Evolutionary conservation across 2,888 invertebrate genomes (phyloP).

Genomic region (Drosophila demipolita): DNA sequence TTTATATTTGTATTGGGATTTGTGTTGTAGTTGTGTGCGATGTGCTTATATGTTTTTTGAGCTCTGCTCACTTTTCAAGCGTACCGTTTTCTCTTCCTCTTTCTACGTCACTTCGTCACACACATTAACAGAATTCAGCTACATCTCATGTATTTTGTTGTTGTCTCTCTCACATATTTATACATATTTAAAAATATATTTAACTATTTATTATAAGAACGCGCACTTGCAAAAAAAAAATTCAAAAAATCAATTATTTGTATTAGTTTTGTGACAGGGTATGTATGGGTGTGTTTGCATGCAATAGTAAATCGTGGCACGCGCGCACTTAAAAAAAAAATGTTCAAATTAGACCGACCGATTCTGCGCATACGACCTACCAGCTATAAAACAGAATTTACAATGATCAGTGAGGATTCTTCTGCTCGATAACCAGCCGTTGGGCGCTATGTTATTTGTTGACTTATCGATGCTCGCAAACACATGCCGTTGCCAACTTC

Average conservation of each 20-base stretch:
- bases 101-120: constrained; percentile 75
- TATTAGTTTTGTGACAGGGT: constrained; percentile 50
- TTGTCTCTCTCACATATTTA: constrained; percentile 22
- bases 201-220: constrained; percentile 15
- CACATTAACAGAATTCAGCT: constrained; percentile 63
- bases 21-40: constrained; percentile 21
- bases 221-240: constrained; percentile 56
- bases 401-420: constrained; percentile 34
- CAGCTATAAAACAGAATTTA: constrained; percentile 52
- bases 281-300: constrained; percentile 26
- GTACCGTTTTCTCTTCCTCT: constrained; percentile 35
- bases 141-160: constrained; percentile 58
- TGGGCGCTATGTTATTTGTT: not conserved
- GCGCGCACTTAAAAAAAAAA: constrained; percentile 58
- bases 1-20: constrained; percentile 17
- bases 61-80: constrained; percentile 48
- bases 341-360: constrained; percentile 50
- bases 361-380: constrained; percentile 58
- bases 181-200: constrained; percentile 6
- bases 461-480: constrained; percentile 10
- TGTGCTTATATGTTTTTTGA: constrained; percentile 48
- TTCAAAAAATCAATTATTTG: constrained; percentile 26
- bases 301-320: constrained; percentile 57
- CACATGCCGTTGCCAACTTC: not conserved
- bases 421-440: constrained; percentile 17